Base-by-base conservation (phyloP, 1,140 invertebrate genomes). In the Chlorops oryzae region DNA sequence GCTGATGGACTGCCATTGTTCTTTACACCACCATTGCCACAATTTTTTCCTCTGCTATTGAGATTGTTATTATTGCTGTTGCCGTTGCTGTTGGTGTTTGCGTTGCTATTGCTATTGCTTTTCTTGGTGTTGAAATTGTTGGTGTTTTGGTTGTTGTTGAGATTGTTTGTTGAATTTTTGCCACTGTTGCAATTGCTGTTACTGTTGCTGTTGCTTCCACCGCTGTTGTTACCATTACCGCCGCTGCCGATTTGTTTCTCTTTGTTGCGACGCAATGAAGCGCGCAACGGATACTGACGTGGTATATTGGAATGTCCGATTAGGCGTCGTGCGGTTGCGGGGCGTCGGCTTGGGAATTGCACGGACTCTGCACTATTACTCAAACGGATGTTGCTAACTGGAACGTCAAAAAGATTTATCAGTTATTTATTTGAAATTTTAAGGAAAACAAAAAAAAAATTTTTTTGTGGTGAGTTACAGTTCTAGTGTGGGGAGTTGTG, bases 281-380 rank as follows among this genome's bases (percentile, higher is more conserved):
- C 81, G 20, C 85, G 77, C 48, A 84, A 76, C 5, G 84, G 67
- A 57, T 80, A 75, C 22, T 80, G 77, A 3, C 81, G 80, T 59
- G 84, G 84, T 53, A 85, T 82, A 56, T 82, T 79, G 15, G 80
- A 81, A 5, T 46, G 45, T 42, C 65, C 61, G 40, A 69, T 59
- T 46, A 84, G 73, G 34, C 84, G 74, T 47, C 84, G 73, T 10
- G 82, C 75, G 63, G 81, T 79, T 44, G 78, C 78, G 55, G 80
- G 76, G 57, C 83, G 83, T 25, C 42, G 43, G 37, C 28, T 60
- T 2, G 50, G 51, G 20, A 45, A 65, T 56, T 80, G 78, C 38
- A 85, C 77, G 13, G 82, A 84, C 63, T 85, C 83, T 17, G 81
- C 81, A 65, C 83, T 85, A 35, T 80, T 77, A 55, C 81, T 85